Conservation (phyloP, 1,140 invertebrate species). For the Formica exsecta region DNA sequence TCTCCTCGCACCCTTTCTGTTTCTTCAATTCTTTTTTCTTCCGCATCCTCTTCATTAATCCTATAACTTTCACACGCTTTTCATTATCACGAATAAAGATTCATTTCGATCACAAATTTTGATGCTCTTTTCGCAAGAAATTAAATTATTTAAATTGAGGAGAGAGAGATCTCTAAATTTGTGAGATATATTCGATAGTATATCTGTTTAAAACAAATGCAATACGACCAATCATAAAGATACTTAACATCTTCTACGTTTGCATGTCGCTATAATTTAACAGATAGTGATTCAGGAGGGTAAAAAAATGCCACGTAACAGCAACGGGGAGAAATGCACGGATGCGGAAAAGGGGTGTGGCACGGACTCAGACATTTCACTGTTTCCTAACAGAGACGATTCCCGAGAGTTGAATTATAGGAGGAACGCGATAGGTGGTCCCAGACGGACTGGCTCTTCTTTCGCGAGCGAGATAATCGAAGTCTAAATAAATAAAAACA, state of each 20-base stretch:
- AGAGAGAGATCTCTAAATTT: too few relatives aligned
- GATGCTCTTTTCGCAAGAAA: neutral
- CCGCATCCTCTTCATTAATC: conserved; percentile 30
- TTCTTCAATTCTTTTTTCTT: conserved; percentile 49
- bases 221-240: neutral
- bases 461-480: conserved; percentile 81
- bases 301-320: conserved; percentile 30
- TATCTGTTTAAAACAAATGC: neutral
- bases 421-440: conserved; percentile 80
- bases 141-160: neutral
- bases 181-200: neutral
- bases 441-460: conserved; percentile 77
- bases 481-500: conserved; percentile 83
- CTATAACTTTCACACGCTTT: conserved; percentile 2
- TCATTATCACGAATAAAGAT: conserved; percentile 19
- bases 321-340: conserved; percentile 40
- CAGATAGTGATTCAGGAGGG: neutral
- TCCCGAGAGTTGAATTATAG: conserved; percentile 80
- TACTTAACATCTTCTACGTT: conserved; percentile 4
- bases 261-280: conserved; percentile 26
- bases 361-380: conserved; percentile 69
- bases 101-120: neutral
- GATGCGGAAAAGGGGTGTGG: conserved; percentile 63
- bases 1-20: conserved; percentile 11
- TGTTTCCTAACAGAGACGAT: conserved; percentile 76